phyloP scores from a whole-genome alignment of 2,797 vertebrate genomes.

The Typhlichthys eigenmanni region DNA sequence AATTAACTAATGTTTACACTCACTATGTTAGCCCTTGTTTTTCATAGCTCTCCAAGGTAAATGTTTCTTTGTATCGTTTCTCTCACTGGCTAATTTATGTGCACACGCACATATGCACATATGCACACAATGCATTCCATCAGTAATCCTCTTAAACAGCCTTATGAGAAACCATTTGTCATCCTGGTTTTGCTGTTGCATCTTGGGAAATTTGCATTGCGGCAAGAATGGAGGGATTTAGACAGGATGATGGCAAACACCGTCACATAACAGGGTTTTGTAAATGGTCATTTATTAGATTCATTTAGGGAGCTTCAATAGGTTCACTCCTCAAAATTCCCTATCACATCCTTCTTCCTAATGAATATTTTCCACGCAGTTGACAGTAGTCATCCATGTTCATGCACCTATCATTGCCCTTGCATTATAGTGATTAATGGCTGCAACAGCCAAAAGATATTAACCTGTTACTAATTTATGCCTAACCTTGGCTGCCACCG shows the following conservation, averaged over 20 bases:
- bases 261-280: constrained; percentile 22
- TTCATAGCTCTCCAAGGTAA: constrained; percentile 38
- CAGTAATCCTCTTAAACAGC: constrained; percentile 70
- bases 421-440: too few relatives aligned
- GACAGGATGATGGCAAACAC: constrained; percentile 4
- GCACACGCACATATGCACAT: constrained; percentile 14
- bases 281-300: constrained; percentile 47
- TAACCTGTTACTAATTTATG: too few relatives aligned
- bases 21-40: constrained; percentile 34
- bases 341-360: constrained; percentile 24
- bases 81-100: constrained; percentile 42
- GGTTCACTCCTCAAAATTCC: constrained; percentile 7
- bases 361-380: constrained; percentile 19
- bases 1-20: constrained; percentile 43
- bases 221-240: constrained; percentile 28
- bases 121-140: constrained; percentile 31
- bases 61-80: constrained; percentile 53
- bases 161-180: constrained; percentile 72
- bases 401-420: too few relatives aligned
- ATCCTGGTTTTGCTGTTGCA: constrained; percentile 37
- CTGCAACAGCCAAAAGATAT: too few relatives aligned
- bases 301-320: constrained; percentile 46
- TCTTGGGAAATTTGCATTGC: constrained; percentile 46
- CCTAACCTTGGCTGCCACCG: neutral
- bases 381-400: constrained; percentile 11